Evolutionary conservation across 92 coral and sea anemone species (phyloP), one percentile per base, ranked within the genome.

Genomic region (Epizoanthus rinbou): DNA sequence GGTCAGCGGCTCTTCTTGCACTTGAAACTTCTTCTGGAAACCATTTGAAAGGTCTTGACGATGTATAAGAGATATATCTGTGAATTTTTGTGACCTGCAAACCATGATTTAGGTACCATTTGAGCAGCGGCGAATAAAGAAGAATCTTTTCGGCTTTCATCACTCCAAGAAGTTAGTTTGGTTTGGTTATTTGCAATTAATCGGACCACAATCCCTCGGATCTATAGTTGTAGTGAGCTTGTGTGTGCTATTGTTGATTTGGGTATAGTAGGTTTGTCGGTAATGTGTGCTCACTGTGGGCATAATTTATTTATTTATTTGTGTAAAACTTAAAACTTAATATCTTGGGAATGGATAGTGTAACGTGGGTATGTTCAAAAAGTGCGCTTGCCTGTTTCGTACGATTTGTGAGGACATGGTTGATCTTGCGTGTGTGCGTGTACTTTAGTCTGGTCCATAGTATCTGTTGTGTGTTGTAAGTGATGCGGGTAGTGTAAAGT

Each of bases 271-370:
- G 15, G 69, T 63, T 63, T 63, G 69, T 63, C 69, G 69, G 69
- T 63, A 63, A 63, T 63, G 69, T 63, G 69, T 63, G 69, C 69
- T 63, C 69, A n/a, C 69, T 63, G 31, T 18, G 69, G 69, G 69
- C 69, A 63, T 63, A 18, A 4, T 63, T 63, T 63, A 63, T 63
- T n/a, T 63, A 63, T 63, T 63, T 63, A 18, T 63, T 63, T 63
- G 28, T 63, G 69, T 63, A 63, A 63, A 63, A 63, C 28, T 63
- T 63, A 18, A 63, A 63, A 63, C 69, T 63, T 18, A 63, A 63
- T 63, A 63, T 63, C 31, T 63, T 63, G 69, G 69, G 69, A 63
- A 63, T 63, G 28, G 69, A 63, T 63, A 63, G 69, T 63, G 69
- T 63, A 63, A 63, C 31, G 69, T 63, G 69, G 69, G 69, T 63